A percentile compares a stretch with the other conserved stretches of the same genome.
These are phyloP conservation scores for Cantharis nigra DNA, from an alignment of 2,888 invertebrate genomes.

Conservation along the genomic window DNA sequence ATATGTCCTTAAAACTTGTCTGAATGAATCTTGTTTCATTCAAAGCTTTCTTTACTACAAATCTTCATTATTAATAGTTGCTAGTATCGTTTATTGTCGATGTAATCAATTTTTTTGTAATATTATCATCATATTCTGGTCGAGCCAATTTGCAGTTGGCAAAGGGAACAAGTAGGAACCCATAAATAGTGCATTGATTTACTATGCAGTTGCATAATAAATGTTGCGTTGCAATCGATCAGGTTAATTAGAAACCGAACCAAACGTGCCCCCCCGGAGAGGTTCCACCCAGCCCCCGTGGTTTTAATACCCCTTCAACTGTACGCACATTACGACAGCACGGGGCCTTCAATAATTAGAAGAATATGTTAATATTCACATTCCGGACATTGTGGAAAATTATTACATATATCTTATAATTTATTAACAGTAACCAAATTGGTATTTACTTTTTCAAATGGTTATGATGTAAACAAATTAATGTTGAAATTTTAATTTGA, in stretches of 20 bases:
- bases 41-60: background rate
- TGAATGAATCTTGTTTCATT: slow-evolving; percentile 3
- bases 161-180: slow-evolving; percentile 12
- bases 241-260: slow-evolving; percentile 54
- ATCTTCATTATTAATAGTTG: background rate
- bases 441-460: background rate
- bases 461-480: background rate
- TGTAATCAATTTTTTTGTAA: background rate
- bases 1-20: slow-evolving; percentile 3
- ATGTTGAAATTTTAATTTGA: background rate
- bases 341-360: slow-evolving; percentile 36
- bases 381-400: slow-evolving; percentile 33
- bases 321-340: slow-evolving; percentile 30
- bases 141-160: background rate
- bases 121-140: background rate
- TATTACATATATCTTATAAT: slow-evolving; percentile 5
- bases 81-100: background rate
- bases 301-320: slow-evolving; percentile 39
- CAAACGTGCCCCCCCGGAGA: slow-evolving; percentile 44
- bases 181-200: slow-evolving; percentile 25
- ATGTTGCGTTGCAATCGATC: slow-evolving; percentile 48
- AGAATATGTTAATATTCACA: slow-evolving; percentile 38
- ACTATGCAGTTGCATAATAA: slow-evolving; percentile 41
- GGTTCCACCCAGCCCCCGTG: slow-evolving; percentile 47
- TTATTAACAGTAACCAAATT: background rate